Evolutionary conservation across 1,140 invertebrate genomes (phyloP), one percentile per base, ranked within the genome.

Genomic region (Campoletis sonorensis): DNA sequence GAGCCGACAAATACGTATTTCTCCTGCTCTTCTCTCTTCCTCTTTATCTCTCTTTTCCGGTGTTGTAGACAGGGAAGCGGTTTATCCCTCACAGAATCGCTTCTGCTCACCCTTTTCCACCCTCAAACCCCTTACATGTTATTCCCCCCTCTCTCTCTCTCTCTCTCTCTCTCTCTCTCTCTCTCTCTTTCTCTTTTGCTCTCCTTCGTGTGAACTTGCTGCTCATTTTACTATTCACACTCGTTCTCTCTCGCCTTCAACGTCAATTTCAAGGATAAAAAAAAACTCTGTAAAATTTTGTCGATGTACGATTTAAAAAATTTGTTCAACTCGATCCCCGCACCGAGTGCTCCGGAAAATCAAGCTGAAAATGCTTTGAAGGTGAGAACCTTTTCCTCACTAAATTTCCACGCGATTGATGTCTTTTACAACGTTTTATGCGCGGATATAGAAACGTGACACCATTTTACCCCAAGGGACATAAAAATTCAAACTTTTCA

Each of bases 1-100:
- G 73, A 85, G 81, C 83, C 83, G 84, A 85, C 82, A 87, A 86
- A 86, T 85, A 85, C 86, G 84, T 84, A 26, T 77, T 76, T 15
- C 70, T 49, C 45, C 58, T 23, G 79, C 27, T 64, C 61, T 27
- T 8, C 61, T 26, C 23, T 64, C 37, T 54, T 71, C 61, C 51
- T 58, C 18, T 81, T 4, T 61, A 8, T 61, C 80, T 85, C 83
- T 85, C 79, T 85, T 83, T 86, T 86, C 85, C 82, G 61, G 37
- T 33, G 15, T 23, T 70, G 18, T 33, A 27, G 67, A 33, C 11
- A 5, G 30, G 18, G 67, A 30, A 70, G 27, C 67, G 27, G 30
- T 70, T 70, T 70, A 70, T 70, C 67, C 67, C 67, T 70, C 67
- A n/a, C 27, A 70, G 30, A 70, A 33, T 70, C 51, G n/a, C 23